Percentiles rank a stretch among this genome's conserved stretches.
Evolutionary conservation across 2,113 vertebrate species (phyloP).

Genomic region (Erythrolamprus reginae): DNA sequence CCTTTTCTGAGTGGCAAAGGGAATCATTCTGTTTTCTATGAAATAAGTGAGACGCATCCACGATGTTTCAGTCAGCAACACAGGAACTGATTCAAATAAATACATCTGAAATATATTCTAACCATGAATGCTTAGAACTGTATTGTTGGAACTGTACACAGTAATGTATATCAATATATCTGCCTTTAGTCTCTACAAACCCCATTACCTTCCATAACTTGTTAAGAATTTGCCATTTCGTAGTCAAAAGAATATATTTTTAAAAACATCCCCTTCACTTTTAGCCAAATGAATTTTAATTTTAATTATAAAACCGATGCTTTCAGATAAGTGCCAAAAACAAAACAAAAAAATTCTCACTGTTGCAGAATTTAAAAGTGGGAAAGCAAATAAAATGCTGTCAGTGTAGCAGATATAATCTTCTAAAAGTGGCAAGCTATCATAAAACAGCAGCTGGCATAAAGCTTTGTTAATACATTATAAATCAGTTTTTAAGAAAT

Average conservation of each 20-base stretch:
- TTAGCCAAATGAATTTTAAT: background rate
- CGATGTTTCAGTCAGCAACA: background rate
- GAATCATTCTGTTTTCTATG: background rate
- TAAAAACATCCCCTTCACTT: background rate
- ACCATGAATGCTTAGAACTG: background rate
- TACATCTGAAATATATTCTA: background rate
- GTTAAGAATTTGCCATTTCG: background rate
- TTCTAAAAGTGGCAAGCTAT: background rate
- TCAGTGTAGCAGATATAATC: background rate
- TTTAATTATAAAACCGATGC: background rate
- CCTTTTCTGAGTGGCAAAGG: constrained; percentile 16
- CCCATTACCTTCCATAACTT: background rate
- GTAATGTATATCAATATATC: background rate
- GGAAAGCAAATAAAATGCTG: background rate
- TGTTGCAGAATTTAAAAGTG: background rate
- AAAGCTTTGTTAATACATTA: constrained; percentile 21
- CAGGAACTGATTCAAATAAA: background rate
- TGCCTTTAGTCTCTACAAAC: background rate
- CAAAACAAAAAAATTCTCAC: background rate
- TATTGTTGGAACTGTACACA: background rate
- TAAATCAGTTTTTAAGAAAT: constrained; percentile 47
- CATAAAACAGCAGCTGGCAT: constrained; percentile 51
- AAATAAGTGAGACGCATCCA: background rate
- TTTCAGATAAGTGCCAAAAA: background rate
- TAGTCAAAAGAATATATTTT: background rate